phyloP scores from a whole-genome alignment of 2,888 invertebrate species.

The Eupithecia subfuscata region DNA sequence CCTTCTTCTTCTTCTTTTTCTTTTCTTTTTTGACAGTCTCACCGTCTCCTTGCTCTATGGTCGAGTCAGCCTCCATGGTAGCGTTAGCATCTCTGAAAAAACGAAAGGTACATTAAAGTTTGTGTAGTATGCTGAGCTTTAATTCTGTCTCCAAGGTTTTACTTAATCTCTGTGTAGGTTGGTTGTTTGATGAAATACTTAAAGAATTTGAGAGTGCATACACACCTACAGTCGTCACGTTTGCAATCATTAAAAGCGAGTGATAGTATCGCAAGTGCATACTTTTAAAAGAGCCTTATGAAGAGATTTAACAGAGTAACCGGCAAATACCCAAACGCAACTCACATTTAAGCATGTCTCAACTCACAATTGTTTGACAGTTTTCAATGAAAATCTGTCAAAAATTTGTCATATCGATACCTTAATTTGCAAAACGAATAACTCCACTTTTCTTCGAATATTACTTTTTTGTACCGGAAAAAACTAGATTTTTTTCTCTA shows the following conservation, averaged over 20 bases:
- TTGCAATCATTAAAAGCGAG: no score
- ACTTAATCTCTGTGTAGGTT: conserved; percentile 3
- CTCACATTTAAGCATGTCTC: no score
- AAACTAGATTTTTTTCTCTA: no score
- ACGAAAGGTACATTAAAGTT: not conserved
- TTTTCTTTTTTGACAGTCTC: conserved; percentile 85
- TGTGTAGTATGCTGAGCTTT: conserved; percentile 8
- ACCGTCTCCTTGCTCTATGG: conserved; percentile 68
- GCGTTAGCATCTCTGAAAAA: conserved; percentile 60
- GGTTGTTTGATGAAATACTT: not conserved
- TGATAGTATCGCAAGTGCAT: no score
- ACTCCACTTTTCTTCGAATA: no score
- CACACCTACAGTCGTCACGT: no score
- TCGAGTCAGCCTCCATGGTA: conserved; percentile 66
- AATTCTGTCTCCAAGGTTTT: conserved; percentile 13
- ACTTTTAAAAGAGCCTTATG: not conserved
- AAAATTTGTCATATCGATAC: no score
- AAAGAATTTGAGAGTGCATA: not conserved
- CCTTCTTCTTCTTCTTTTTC: conserved; percentile 91
- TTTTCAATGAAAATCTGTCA: no score
- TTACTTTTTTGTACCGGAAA: no score
- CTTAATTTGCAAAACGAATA: no score
- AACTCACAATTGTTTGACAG: no score
- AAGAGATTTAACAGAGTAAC: not conserved
- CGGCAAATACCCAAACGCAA: not conserved